These are phyloP conservation scores for Crioceris asparagi DNA, from an alignment of 2,888 invertebrate species.

Conservation along the genomic window DNA sequence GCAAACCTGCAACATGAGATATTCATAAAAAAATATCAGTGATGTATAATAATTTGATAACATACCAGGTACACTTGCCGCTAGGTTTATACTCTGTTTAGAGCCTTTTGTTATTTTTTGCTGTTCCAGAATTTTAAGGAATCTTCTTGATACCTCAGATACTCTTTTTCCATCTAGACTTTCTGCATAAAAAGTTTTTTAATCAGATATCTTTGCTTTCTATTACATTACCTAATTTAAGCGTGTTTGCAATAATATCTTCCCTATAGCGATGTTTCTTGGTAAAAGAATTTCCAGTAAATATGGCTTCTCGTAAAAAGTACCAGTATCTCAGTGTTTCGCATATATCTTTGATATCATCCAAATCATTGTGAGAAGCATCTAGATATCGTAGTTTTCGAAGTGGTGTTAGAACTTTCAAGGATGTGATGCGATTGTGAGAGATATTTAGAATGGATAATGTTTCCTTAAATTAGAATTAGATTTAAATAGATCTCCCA, in stretches of 20 bases:
- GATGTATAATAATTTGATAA: too few species aligned
- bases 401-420: constrained; percentile 44
- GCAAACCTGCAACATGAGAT: constrained; percentile 27
- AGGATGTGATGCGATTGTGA: constrained; percentile 48
- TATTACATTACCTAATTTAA: constrained; percentile 44
- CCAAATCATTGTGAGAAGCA: constrained; percentile 48
- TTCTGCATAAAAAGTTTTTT: constrained; percentile 35
- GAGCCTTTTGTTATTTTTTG: constrained; percentile 34
- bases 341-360: constrained; percentile 44
- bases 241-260: constrained; percentile 51
- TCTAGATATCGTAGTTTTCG: constrained; percentile 44
- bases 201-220: not conserved
- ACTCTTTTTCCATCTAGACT: constrained; percentile 50
- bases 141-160: constrained; percentile 47
- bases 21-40: too few species aligned
- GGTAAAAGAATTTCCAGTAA: constrained; percentile 54
- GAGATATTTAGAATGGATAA: constrained; percentile 52
- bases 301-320: constrained; percentile 45
- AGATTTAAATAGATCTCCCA: too few species aligned
- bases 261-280: constrained; percentile 55
- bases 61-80: constrained; percentile 26
- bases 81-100: constrained; percentile 23
- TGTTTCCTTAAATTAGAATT: constrained; percentile 39
- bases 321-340: constrained; percentile 45
- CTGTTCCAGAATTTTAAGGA: constrained; percentile 52